Evolutionary conservation across 2,797 vertebrate genomes (phyloP).

Genomic region (Helicolenus hilgendorfi): DNA sequence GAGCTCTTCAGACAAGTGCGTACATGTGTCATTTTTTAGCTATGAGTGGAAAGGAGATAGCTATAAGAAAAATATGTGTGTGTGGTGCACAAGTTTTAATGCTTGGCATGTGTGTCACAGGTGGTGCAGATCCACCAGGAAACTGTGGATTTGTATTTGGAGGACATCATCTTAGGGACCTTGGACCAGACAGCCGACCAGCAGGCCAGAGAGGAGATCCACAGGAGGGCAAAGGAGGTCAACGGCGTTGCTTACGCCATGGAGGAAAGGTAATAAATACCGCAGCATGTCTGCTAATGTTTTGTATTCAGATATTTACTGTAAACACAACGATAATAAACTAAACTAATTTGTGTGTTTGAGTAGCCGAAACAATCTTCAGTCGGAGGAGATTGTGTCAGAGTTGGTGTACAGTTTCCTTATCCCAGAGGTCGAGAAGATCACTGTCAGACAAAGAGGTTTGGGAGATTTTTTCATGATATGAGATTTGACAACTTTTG

Average conservation of each 20-base stretch:
- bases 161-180: constrained; percentile 93
- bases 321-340: background rate
- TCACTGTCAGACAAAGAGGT: constrained; percentile 92
- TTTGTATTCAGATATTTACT: background rate
- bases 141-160: constrained; percentile 94
- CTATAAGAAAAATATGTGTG: background rate
- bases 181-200: constrained; percentile 90
- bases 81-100: background rate
- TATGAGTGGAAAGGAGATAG: background rate
- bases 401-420: constrained; percentile 96
- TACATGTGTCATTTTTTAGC: background rate
- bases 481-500: background rate
- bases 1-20: constrained; percentile 94
- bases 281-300: background rate
- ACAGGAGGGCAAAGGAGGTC: constrained; percentile 91
- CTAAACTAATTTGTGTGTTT: constrained; percentile 13
- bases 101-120: constrained; percentile 75
- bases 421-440: constrained; percentile 95
- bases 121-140: constrained; percentile 94
- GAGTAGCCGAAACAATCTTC: constrained; percentile 88
- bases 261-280: constrained; percentile 90
- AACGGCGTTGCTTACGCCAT: constrained; percentile 93
- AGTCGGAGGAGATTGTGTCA: constrained; percentile 96
- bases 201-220: constrained; percentile 94
- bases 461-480: constrained; percentile 25